Conservation (phyloP, 2,113 vertebrate genomes). For the Dicrurus megarhynchus region DNA sequence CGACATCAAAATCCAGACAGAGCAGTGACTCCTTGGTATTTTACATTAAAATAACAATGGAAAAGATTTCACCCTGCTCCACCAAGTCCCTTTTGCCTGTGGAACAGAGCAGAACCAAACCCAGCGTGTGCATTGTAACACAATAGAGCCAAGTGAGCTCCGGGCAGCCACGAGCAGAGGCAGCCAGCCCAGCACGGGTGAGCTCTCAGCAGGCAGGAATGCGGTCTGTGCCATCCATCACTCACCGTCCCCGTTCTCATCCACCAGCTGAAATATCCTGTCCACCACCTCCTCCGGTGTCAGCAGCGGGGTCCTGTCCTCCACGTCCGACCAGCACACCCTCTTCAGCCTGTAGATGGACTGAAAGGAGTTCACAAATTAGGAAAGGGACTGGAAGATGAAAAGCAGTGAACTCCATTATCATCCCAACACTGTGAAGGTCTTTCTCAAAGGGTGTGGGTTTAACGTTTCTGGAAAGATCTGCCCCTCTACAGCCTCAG, state of each 20-base stretch:
- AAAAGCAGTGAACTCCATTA: neutral
- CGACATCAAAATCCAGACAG: neutral
- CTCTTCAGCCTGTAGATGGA: constrained; percentile 93
- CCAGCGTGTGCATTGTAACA: neutral
- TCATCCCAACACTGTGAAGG: neutral
- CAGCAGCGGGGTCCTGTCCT: constrained; percentile 78
- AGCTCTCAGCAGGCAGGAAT: neutral
- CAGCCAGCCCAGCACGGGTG: neutral
- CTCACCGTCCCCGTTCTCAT: constrained; percentile 94
- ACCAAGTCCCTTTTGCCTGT: neutral
- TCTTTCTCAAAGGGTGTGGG: neutral
- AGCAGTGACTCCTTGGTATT: neutral
- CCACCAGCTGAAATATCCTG: constrained; percentile 93
- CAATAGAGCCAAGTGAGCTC: neutral
- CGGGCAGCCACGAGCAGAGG: neutral
- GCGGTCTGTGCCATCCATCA: neutral
- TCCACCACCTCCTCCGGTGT: constrained; percentile 92
- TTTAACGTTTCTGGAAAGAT: neutral
- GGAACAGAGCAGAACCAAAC: neutral
- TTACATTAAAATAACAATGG: neutral
- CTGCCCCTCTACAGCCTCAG: neutral
- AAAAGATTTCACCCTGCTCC: neutral
- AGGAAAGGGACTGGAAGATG: neutral
- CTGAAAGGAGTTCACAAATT: constrained; percentile 48
- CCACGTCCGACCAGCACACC: constrained; percentile 81